phyloP scores from a whole-genome alignment of 2,888 invertebrate species.

The Chymomyza amoena region DNA sequence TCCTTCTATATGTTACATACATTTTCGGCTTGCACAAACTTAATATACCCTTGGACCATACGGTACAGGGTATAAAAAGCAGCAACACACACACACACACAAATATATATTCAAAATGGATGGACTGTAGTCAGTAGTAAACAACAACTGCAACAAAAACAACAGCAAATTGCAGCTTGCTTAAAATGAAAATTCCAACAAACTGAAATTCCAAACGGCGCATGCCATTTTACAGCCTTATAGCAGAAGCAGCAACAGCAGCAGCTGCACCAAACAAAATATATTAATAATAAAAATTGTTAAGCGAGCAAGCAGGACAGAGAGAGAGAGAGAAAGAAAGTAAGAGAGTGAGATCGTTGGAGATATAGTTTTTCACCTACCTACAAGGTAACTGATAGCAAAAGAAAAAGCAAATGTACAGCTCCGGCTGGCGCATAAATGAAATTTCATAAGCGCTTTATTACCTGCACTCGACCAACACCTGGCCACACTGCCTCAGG shows the following conservation, averaged over 20 bases:
- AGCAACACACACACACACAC: neutral
- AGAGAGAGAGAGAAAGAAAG: neutral
- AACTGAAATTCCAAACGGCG: constrained; percentile 66
- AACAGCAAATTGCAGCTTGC: constrained; percentile 67
- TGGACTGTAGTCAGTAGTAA: neutral
- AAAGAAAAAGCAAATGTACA: neutral
- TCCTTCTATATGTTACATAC: too few relatives aligned
- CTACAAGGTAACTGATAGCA: neutral
- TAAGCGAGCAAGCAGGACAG: constrained; percentile 23
- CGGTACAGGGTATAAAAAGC: too few relatives aligned
- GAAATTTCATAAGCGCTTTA: constrained; percentile 73
- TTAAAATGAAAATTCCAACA: constrained; percentile 69
- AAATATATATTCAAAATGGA: neutral
- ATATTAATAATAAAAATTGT: constrained; percentile 69
- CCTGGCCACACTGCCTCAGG: neutral
- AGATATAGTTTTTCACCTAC: constrained; percentile 1
- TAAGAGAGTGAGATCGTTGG: neutral
- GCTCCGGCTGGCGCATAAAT: constrained; percentile 53
- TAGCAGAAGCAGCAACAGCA: constrained; percentile 46
- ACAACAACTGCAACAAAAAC: constrained; percentile 4
- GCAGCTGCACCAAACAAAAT: constrained; percentile 62
- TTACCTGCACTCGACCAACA: constrained; percentile 44
- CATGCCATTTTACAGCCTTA: constrained; percentile 46
- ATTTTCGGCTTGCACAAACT: too few relatives aligned
- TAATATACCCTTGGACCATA: too few relatives aligned